These are phyloP conservation scores for Daubentonia madagascariensis DNA, from an alignment of 2,113 vertebrate species.

Conservation along the genomic window DNA sequence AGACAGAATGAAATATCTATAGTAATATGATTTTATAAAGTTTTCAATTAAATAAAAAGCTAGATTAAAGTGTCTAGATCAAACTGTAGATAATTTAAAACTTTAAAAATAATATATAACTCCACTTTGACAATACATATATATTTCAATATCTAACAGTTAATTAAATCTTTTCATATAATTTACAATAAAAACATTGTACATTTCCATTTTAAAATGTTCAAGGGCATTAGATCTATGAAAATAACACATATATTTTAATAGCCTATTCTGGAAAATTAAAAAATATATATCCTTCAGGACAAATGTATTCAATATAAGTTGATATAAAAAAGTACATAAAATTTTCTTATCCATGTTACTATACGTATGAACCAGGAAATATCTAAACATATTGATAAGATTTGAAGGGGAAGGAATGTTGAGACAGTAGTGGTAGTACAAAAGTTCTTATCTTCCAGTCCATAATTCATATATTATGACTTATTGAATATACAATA, in stretches of 20 bases:
- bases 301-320: conserved; percentile 39
- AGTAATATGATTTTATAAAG: conserved; percentile 47
- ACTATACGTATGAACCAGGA: conserved; percentile 4
- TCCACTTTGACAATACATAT: conserved; percentile 32
- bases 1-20: conserved; percentile 45
- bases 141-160: conserved; percentile 37
- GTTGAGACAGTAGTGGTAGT: not conserved
- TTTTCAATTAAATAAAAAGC: conserved; percentile 52
- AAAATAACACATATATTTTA: conserved; percentile 39
- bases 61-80: conserved; percentile 47
- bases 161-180: conserved; percentile 49
- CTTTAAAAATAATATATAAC: conserved; percentile 60
- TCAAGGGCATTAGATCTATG: not conserved
- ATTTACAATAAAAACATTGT: conserved; percentile 50
- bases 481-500: not conserved
- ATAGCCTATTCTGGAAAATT: conserved; percentile 32
- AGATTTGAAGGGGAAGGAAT: not conserved
- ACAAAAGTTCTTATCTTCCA: not conserved
- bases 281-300: conserved; percentile 10
- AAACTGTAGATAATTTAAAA: conserved; percentile 61
- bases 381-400: not conserved
- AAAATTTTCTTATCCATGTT: not conserved
- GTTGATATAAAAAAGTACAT: not conserved
- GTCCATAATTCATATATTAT: not conserved
- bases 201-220: conserved; percentile 53